Base-by-base conservation (phyloP, 2,113 vertebrate species). In the Myotis davidii region DNA sequence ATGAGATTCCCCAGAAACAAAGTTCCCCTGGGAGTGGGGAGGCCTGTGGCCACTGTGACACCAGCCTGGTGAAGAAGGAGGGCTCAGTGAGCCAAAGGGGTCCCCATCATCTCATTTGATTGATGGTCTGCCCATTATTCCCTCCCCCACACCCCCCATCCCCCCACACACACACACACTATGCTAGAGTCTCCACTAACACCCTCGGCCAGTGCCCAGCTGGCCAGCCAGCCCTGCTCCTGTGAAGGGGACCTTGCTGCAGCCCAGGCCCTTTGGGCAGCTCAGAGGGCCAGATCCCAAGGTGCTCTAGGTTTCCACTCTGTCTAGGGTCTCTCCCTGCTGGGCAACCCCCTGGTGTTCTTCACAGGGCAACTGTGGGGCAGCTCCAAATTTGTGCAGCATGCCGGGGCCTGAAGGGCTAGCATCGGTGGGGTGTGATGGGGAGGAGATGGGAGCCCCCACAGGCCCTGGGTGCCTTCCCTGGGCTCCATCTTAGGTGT, bases 1-100 rank as follows among this genome's bases (percentile, higher is more conserved):
- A 74, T 82, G 78, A 83, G 67, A 90, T 88, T 96, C 52, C 79
- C 73, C 83, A 93, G 56, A 84, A 96, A 92, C 59, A 73, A 17
- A 93, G 76, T 90, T 91, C 86, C 93, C 42, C 32, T 39, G 54
- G n/a, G 77, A 92, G 48, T 88, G n/a, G 39, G 77, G 82, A 74
- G 20, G n/a, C 87, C 84, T 90, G 21, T 92, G 77, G 48, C 69
- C 64, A 84, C n/a, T 32, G 50, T 79, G 67, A 52, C 72, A 88
- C 27, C 81, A 91, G 56, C 70, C 48, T 93, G 69, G 87, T 67
- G 72, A 56, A 69, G 74, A 59, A 78, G 70, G 25, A 78, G 23
- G 37, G 48, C 78, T 95, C 56, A 85, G 3, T 37, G 72, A 89
- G 81, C 81, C 25, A 65, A 85, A 59, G 10, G 17, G 52, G 42